Conservation (phyloP, 2,797 vertebrate genomes). For the Amphiprion clarkii region DNA sequence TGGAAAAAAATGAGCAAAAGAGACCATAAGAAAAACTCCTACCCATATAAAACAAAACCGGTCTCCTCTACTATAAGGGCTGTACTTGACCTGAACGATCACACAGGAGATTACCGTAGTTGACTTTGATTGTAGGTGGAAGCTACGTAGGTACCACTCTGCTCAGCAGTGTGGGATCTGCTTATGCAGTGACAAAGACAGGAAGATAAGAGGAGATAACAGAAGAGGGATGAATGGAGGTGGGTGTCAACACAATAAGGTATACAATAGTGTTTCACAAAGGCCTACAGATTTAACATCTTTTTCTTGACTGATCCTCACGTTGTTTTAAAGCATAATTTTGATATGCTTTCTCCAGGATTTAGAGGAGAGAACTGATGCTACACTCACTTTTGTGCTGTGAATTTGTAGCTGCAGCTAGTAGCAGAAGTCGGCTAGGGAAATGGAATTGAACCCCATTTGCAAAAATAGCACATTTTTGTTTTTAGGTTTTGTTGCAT, state of each 20-base stretch:
- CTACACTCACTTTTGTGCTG: too few relatives aligned
- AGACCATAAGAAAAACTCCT: background rate
- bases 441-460: too few relatives aligned
- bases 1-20: background rate
- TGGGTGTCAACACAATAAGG: too few relatives aligned
- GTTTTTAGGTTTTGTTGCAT: too few relatives aligned
- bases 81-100: constrained; percentile 38
- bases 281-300: too few relatives aligned
- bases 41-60: constrained; percentile 14
- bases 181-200: background rate
- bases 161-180: background rate
- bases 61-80: constrained; percentile 34
- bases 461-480: too few relatives aligned
- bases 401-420: background rate
- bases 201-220: too few relatives aligned
- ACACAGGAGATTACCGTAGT: constrained; percentile 27
- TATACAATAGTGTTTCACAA: background rate
- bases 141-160: background rate
- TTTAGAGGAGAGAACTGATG: background rate
- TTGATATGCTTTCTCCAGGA: background rate
- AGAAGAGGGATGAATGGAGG: too few relatives aligned
- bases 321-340: background rate
- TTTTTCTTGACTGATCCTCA: background rate
- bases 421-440: background rate
- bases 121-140: background rate